Percentiles rank a stretch among this genome's conserved stretches.
phyloP scores from a whole-genome alignment of 2,888 invertebrate genomes.

The Agrotis puta region DNA sequence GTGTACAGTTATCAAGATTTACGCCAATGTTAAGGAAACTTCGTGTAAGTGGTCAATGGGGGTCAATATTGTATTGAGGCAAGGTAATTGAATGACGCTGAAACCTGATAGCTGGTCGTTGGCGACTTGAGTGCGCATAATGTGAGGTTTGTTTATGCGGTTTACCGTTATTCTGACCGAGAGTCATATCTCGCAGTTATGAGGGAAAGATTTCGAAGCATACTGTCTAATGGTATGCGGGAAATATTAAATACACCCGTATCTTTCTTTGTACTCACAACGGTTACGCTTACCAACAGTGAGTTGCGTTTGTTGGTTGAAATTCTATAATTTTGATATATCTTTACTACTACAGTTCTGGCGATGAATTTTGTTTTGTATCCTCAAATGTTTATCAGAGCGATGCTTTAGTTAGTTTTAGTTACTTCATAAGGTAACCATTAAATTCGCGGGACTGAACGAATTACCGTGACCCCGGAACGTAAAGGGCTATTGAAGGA shows the following conservation, averaged over 20 bases:
- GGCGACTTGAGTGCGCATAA: conserved; percentile 50
- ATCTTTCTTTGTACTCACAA: conserved; percentile 7
- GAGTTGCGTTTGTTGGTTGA: conserved; percentile 1
- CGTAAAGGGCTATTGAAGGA: too few relatives aligned
- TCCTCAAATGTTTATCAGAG: not conserved
- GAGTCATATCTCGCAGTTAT: conserved; percentile 53
- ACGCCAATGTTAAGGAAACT: conserved; percentile 25
- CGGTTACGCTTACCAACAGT: not conserved
- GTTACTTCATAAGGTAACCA: too few relatives aligned
- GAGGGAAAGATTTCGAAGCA: conserved; percentile 46
- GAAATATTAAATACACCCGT: conserved; percentile 13
- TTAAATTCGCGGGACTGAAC: too few relatives aligned
- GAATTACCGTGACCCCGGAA: too few relatives aligned
- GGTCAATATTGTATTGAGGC: conserved; percentile 56
- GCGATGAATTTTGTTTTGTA: not conserved
- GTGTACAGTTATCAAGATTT: conserved; percentile 28
- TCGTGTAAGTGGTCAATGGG: conserved; percentile 31
- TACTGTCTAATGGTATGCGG: conserved; percentile 40
- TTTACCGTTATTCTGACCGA: conserved; percentile 58
- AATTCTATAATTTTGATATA: not conserved
- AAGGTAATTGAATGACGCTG: conserved; percentile 56
- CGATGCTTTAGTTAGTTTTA: too few relatives aligned
- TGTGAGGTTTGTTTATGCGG: conserved; percentile 47
- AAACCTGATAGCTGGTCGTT: conserved; percentile 57
- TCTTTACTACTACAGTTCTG: not conserved